Conservation (phyloP, 2,888 invertebrate species). For the Drosophila subsilvestris region DNA sequence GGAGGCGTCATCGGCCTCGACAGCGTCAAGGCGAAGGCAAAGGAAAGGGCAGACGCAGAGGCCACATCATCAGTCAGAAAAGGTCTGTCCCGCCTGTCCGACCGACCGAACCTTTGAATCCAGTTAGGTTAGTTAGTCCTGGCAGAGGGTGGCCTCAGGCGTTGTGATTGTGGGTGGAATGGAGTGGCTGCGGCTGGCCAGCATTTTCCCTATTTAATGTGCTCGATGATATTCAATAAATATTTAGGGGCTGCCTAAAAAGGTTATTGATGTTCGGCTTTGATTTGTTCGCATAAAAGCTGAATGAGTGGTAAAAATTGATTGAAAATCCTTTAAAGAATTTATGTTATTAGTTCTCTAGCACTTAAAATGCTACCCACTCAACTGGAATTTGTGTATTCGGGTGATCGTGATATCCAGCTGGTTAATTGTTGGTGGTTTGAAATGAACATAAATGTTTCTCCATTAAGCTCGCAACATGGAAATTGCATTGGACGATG, state of each 20-base stretch:
- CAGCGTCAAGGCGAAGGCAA: conserved; percentile 42
- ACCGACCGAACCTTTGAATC: conserved; percentile 53
- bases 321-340: neutral
- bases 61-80: conserved; percentile 70
- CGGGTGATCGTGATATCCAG: neutral
- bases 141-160: conserved; percentile 12
- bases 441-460: conserved; percentile 36
- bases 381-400: conserved; percentile 1
- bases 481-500: conserved; percentile 12
- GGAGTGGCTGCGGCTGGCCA: conserved; percentile 10
- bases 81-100: conserved; percentile 49
- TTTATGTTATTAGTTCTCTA: conserved; percentile 4
- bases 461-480: conserved; percentile 10
- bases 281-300: conserved; percentile 27
- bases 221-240: conserved; percentile 71
- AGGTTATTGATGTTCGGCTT: conserved; percentile 23
- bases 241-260: conserved; percentile 24
- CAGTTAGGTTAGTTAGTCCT: conserved; percentile 57
- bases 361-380: neutral
- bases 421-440: conserved; percentile 12
- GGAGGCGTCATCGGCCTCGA: conserved; percentile 75
- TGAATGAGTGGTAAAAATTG: conserved; percentile 1
- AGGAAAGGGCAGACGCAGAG: conserved; percentile 31
- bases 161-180: conserved; percentile 2
- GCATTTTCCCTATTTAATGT: conserved; percentile 55